phyloP scores from a whole-genome alignment of 2,797 vertebrate genomes.

The Smutsia gigantea region DNA sequence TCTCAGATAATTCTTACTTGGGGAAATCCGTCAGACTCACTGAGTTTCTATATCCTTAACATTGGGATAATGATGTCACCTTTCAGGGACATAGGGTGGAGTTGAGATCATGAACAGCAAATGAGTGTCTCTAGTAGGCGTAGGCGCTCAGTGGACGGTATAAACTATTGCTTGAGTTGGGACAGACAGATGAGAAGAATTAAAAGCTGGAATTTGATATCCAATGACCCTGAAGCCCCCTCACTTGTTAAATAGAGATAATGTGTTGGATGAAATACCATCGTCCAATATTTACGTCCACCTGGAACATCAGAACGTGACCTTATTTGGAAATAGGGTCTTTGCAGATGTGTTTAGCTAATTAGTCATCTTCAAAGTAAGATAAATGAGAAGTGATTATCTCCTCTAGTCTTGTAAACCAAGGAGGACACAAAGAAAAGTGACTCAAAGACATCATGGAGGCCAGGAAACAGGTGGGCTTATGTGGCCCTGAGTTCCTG shows the following conservation, averaged over 20 bases:
- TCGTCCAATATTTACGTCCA: neutral
- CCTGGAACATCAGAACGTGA: neutral
- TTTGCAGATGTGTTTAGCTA: neutral
- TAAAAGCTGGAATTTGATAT: neutral
- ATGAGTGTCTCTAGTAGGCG: neutral
- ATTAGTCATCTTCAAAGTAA: constrained; percentile 49
- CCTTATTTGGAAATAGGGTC: neutral
- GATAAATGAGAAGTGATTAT: constrained; percentile 55
- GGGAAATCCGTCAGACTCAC: neutral
- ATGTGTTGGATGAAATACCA: neutral
- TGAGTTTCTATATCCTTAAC: neutral
- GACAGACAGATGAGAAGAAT: neutral
- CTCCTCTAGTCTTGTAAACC: constrained; percentile 51
- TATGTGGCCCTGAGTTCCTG: neutral
- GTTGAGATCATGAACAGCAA: neutral
- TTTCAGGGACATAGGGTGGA: neutral
- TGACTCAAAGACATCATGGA: constrained; percentile 29
- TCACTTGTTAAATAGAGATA: neutral
- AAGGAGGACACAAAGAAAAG: constrained; percentile 15
- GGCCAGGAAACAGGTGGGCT: neutral
- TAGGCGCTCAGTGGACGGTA: neutral
- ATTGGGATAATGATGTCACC: neutral
- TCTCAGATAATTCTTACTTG: neutral
- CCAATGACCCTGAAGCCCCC: neutral
- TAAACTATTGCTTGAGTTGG: neutral